Evolutionary conservation across 2,797 vertebrate genomes (phyloP).

Genomic region (Myioborus melanocephalus): DNA sequence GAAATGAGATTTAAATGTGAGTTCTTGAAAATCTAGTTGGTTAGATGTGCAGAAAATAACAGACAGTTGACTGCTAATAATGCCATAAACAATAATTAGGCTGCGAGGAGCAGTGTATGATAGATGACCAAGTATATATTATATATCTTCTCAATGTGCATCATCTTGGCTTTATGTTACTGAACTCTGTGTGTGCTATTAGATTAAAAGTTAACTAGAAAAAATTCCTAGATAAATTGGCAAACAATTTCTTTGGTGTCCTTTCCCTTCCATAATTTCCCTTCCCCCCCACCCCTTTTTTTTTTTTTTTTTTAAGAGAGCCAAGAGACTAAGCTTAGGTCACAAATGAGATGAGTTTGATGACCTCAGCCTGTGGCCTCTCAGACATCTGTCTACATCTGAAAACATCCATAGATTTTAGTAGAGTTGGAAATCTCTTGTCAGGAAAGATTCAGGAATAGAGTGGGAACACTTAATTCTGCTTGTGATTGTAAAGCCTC

Average conservation of each 20-base stretch:
- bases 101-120: not conserved
- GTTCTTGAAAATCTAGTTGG: not conserved
- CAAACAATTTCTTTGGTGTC: not conserved
- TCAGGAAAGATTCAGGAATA: not conserved
- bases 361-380: conserved; percentile 22
- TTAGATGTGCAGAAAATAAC: not conserved
- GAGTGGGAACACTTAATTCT: not conserved
- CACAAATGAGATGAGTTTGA: conserved; percentile 56
- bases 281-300: fast-evolving
- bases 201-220: not conserved
- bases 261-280: not conserved
- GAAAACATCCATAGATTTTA: conserved; percentile 6
- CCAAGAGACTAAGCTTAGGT: not conserved
- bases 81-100: not conserved
- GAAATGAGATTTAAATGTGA: not conserved
- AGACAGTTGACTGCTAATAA: not conserved
- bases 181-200: fast-evolving
- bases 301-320: not conserved
- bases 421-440: not conserved
- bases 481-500: not conserved
- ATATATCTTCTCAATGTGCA: not conserved
- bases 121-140: not conserved
- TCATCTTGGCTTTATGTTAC: not conserved
- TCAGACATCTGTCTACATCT: conserved; percentile 47
- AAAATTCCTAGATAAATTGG: not conserved